These are phyloP conservation scores for Pemphigus obesinymphae DNA, from an alignment of 1,140 invertebrate genomes.

Conservation along the genomic window DNA sequence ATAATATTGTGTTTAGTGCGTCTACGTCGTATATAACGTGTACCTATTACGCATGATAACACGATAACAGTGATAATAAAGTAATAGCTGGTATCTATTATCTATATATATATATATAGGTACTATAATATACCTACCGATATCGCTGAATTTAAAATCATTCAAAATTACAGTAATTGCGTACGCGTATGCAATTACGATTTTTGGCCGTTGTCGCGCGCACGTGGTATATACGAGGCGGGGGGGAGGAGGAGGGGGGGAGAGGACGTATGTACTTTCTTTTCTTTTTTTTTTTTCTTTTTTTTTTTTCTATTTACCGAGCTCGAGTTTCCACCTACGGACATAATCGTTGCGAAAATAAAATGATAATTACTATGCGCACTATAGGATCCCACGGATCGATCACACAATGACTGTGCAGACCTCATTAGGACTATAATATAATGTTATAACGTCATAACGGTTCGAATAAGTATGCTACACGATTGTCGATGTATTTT, in stretches of 20 bases:
- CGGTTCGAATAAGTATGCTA: constrained; percentile 1
- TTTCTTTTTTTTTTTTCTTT: not conserved
- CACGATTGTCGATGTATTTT: not conserved
- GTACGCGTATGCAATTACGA: not conserved
- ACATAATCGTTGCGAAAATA: constrained; percentile 18
- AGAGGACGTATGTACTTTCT: not conserved
- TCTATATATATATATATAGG: no score
- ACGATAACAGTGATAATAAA: no score
- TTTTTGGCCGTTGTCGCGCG: not conserved
- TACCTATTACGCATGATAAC: no score
- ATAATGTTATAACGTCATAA: constrained; percentile 21
- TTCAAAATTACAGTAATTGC: no score
- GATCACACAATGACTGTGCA: constrained; percentile 33
- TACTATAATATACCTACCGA: no score
- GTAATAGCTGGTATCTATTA: no score
- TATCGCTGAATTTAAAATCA: no score
- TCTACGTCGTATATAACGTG: no score
- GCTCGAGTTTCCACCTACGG: constrained; percentile 20
- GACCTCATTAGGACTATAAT: constrained; percentile 21
- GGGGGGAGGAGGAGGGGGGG: no score
- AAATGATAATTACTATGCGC: constrained; percentile 34
- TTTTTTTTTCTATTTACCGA: not conserved
- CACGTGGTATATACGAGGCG: no score
- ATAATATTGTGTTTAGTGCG: no score
- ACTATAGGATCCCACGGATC: constrained; percentile 27